Evolutionary conservation across 2,113 vertebrate genomes (phyloP), one percentile per base, ranked within the genome.

Genomic region (Pelmatolapia mariae): DNA sequence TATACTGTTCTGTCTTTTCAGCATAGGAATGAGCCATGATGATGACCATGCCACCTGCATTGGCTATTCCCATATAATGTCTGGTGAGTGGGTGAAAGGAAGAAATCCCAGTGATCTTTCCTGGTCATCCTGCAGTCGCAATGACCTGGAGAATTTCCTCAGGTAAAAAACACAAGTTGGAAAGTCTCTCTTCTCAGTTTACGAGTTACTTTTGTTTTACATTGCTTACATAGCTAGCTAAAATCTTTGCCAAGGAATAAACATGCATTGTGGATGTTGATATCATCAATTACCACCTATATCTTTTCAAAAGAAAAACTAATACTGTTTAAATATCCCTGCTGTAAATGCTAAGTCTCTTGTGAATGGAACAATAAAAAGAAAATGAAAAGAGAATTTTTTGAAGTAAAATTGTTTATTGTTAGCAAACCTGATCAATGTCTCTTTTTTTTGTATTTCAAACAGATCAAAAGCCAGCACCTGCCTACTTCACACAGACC

Each of bases 11-110:
- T 89, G 26, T 76, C 54, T 61, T 76, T 31, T 81, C 81, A 99
- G 99, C 94, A 96, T 99, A 97, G 99, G 99, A 10, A 99, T 99
- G 97, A 99, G 97, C 92, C 99, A 99, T 1, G 99, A 99, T 1
- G 98, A 99, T 1, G 98, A 99, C 81, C 98, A 99, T 36, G 89
- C 96, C 2, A 95, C 97, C 56, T 99, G 99, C 45, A 96, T 96
- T 0, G 97, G 98, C 24, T 96, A 98, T 87, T 98, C 98, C 43
- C 98, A 99, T 92, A 99, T 99, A 91, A 99, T 99, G 99, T 99
- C 99, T 1, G 99, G 99, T 87, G 99, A 99, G 85, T 99, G 98
- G 99, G 97, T 99, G 88, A 99, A 99, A 89, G 99, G 99, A 59
- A 97, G 98, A 68, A 99, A 98, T 91, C 98, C 98, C 91, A 99